Percentiles rank a stretch among this genome's conserved stretches.
Evolutionary conservation across 2,888 invertebrate species (phyloP).

Genomic region (Chalcosyrphus nemorum): DNA sequence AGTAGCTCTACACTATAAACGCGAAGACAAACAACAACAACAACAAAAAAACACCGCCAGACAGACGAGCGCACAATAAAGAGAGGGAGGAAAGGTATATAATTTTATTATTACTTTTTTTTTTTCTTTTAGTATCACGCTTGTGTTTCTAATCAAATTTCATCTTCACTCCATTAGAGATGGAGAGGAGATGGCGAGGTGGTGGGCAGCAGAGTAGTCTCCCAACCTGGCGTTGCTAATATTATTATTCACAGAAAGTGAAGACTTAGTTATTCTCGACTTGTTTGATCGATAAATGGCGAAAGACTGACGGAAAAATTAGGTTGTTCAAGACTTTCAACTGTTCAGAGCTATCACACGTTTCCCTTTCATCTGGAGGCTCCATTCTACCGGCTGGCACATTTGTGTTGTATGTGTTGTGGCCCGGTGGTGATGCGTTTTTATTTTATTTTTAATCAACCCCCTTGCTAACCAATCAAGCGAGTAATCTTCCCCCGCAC

Average conservation of each 20-base stretch:
- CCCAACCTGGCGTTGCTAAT: slow-evolving; percentile 34
- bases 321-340: slow-evolving; percentile 63
- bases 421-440: slow-evolving; percentile 17
- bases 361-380: slow-evolving; percentile 48
- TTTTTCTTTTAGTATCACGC: slow-evolving; percentile 23
- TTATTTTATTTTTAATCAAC: no score
- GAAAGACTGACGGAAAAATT: slow-evolving; percentile 68
- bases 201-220: slow-evolving; percentile 6
- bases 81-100: slow-evolving; percentile 4
- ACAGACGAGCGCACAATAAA: background rate
- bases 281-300: slow-evolving; percentile 71
- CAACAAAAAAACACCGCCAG: background rate
- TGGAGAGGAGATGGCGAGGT: background rate
- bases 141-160: slow-evolving; percentile 64
- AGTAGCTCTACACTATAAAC: slow-evolving; percentile 24
- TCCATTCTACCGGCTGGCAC: slow-evolving; percentile 22
- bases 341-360: slow-evolving; percentile 1
- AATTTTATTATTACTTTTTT: background rate
- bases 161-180: slow-evolving; percentile 65
- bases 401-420: slow-evolving; percentile 9
- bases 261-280: slow-evolving; percentile 54
- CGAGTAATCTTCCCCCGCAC: slow-evolving; percentile 50
- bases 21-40: slow-evolving; percentile 33
- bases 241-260: slow-evolving; percentile 52
- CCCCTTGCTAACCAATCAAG: slow-evolving; percentile 23